These are phyloP conservation scores for Sphaeridia pumilis DNA, from an alignment of 2,888 invertebrate genomes.

Conservation along the genomic window DNA sequence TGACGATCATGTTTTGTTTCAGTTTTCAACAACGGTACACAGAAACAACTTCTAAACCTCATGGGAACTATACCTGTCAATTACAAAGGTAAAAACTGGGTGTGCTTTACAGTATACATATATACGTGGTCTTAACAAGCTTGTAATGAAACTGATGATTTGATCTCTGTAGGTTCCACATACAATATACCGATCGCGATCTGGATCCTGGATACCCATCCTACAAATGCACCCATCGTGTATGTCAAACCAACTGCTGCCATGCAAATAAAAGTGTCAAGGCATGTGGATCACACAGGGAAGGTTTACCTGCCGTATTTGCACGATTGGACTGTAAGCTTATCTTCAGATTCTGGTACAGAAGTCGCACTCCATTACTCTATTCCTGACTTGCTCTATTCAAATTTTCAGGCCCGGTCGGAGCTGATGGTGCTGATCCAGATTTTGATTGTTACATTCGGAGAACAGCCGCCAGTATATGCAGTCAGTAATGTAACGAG, in stretches of 20 bases:
- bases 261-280: constrained; percentile 91
- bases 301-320: constrained; percentile 93
- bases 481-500: constrained; percentile 43
- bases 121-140: too few species aligned
- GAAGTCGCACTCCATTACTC: too few species aligned
- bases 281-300: constrained; percentile 88
- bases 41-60: constrained; percentile 68
- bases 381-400: too few species aligned
- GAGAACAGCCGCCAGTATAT: constrained; percentile 89
- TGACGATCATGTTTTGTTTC: constrained; percentile 21
- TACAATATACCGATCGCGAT: constrained; percentile 96
- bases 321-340: constrained; percentile 82
- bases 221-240: constrained; percentile 82
- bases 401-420: constrained; percentile 49
- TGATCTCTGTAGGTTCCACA: constrained; percentile 47
- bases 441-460: constrained; percentile 82
- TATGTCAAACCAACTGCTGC: constrained; percentile 66
- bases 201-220: constrained; percentile 95
- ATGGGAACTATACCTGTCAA: constrained; percentile 86
- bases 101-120: too few species aligned
- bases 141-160: too few species aligned
- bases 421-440: constrained; percentile 80
- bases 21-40: constrained; percentile 81
- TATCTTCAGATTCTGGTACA: too few species aligned
- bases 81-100: constrained; percentile 80